phyloP scores from a whole-genome alignment of 2,888 invertebrate species.

The Chrysina gloriosa region DNA sequence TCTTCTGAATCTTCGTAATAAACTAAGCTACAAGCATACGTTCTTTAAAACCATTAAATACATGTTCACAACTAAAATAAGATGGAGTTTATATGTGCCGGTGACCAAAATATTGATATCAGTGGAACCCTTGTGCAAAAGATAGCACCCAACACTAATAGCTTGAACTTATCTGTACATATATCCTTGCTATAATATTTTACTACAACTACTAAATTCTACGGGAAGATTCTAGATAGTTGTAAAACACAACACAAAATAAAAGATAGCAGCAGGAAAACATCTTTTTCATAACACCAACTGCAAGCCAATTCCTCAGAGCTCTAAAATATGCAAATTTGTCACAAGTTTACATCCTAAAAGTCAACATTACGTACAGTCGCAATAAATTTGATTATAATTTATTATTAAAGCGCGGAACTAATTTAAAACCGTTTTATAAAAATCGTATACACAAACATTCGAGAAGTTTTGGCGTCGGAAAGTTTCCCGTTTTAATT shows the following conservation, averaged over 20 bases:
- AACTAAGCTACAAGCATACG: too few species aligned
- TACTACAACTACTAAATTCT: too few species aligned
- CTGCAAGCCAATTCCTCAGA: neutral
- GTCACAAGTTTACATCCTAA: neutral
- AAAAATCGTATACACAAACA: constrained; percentile 18
- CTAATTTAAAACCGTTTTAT: constrained; percentile 29
- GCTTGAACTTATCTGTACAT: too few species aligned
- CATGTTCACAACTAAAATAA: too few species aligned
- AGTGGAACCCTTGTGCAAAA: too few species aligned
- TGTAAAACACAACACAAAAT: neutral
- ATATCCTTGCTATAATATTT: too few species aligned
- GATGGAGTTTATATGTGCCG: too few species aligned
- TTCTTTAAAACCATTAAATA: too few species aligned
- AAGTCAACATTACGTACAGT: constrained; percentile 3
- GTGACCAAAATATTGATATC: too few species aligned
- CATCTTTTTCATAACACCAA: too few species aligned
- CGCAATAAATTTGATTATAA: constrained; percentile 23
- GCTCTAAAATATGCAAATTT: neutral
- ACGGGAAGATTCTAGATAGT: neutral
- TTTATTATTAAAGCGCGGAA: constrained; percentile 29
- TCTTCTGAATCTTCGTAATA: too few species aligned
- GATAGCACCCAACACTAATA: too few species aligned
- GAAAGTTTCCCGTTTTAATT: constrained; percentile 21
- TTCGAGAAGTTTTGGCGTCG: neutral
- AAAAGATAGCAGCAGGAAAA: neutral